Percentiles rank a stretch among this genome's conserved stretches.
Evolutionary conservation across 2,888 invertebrate genomes (phyloP).

Genomic region (Lydus trimaculatus): DNA sequence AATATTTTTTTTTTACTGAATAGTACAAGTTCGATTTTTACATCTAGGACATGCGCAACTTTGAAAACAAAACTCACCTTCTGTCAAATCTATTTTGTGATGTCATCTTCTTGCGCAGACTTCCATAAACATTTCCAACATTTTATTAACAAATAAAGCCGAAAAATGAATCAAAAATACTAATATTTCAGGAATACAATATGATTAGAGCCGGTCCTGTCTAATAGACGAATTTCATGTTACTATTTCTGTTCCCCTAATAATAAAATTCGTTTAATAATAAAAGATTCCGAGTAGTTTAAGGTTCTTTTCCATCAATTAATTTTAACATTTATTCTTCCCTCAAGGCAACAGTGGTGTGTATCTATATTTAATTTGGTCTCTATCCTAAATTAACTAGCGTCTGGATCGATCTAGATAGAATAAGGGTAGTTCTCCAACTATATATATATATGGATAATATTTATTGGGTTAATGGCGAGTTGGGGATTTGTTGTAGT

Average conservation of each 20-base stretch:
- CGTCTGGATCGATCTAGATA: background rate
- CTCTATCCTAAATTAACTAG: background rate
- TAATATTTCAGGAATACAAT: background rate
- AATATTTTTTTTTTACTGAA: background rate
- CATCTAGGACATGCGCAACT: background rate
- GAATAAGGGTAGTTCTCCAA: background rate
- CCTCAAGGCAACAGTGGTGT: background rate
- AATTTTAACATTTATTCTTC: background rate
- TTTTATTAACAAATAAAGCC: background rate
- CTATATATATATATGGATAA: background rate
- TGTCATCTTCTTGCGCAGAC: slow-evolving; percentile 5
- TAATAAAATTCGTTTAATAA: no score
- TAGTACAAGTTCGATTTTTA: background rate
- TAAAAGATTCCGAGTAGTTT: no score
- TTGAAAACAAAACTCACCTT: background rate
- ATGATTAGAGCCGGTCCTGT: background rate
- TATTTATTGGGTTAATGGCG: background rate
- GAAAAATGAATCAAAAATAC: background rate
- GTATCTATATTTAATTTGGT: background rate
- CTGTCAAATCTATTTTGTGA: slow-evolving; percentile 1
- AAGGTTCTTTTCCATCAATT: no score
- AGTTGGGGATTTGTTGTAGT: background rate
- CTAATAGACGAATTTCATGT: background rate
- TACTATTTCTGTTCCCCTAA: background rate
- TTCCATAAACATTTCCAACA: background rate